Conservation (phyloP, 2,113 vertebrate species). For the Dipodomys merriami region DNA sequence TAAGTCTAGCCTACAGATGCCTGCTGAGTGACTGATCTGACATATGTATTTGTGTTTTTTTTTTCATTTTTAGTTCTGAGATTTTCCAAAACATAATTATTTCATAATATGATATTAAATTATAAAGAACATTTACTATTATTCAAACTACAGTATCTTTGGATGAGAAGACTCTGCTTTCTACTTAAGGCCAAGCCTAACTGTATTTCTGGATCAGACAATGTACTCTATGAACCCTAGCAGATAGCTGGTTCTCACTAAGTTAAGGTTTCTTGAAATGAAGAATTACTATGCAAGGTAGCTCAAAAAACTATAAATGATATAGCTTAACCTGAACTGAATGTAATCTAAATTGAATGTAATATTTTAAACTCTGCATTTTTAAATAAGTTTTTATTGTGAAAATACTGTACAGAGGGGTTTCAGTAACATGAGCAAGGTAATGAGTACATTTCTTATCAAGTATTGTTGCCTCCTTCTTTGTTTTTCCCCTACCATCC, state of each 20-base stretch:
- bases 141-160: conserved; percentile 31
- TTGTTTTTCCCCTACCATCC: too few relatives aligned
- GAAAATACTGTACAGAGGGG: too few relatives aligned
- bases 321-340: neutral
- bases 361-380: too few relatives aligned
- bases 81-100: conserved; percentile 1
- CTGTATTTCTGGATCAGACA: conserved; percentile 1
- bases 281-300: conserved; percentile 29
- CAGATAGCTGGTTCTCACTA: neutral
- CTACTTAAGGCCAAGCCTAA: conserved; percentile 19
- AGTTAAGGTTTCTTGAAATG: neutral
- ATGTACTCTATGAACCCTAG: neutral
- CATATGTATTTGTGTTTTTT: neutral
- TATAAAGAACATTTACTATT: conserved; percentile 26
- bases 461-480: too few relatives aligned
- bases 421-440: too few relatives aligned
- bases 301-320: conserved; percentile 1
- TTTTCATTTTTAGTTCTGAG: neutral
- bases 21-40: neutral
- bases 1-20: neutral
- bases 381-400: too few relatives aligned
- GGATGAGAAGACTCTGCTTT: conserved; percentile 14
- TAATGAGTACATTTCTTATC: too few relatives aligned
- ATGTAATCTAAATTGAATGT: too few relatives aligned
- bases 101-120: neutral